Base-by-base conservation (phyloP, 1,140 invertebrate species). In the Euura lappo region DNA sequence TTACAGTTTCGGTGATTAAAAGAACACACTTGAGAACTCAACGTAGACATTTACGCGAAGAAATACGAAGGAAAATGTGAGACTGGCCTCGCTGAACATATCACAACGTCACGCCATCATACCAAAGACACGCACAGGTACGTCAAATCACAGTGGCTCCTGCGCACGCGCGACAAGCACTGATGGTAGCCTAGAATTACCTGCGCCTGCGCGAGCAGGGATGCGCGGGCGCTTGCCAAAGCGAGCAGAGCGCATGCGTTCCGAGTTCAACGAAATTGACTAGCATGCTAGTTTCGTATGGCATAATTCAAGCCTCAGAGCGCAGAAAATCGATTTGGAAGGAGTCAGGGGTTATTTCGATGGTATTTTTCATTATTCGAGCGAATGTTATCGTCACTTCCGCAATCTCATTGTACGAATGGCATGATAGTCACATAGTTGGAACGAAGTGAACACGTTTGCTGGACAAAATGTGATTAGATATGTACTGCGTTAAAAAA, bases 41-140 rank as follows among this genome's bases (percentile, higher is more conserved):
- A 70, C 45, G 64, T 11, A 45, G 43, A 66, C 13, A 71, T 44
- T 28, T 28, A 28, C 44, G 64, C 13, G 65, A 44, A 65, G 10
- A 71, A 65, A 76, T 71, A 69, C 45, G 73, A 75, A 77, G 76
- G 73, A 51, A 45, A 75, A 68, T 71, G 64, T 69, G 67, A 72
- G 76, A 77, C 75, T 77, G 75, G 76, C 74, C 74, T 80, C 80
- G 76, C 76, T 76, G 74, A 76, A 81, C 80, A 81, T 81, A 81
- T 81, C 79, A 81, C 74, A 72, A 47, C 70, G 67, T 60, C 51
- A 60, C 51, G 51, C 51, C 6, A 60, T n/a, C 51, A n/a, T 60
- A 60, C 51, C 51, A 60, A 60, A 60, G 8, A 60, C 13, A 60
- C 51, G 51, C 51, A 60, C 8, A 11, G 47, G 47, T 7, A 51